These are phyloP conservation scores for Masticophis lateralis DNA, from an alignment of 2,797 vertebrate genomes.

Conservation along the genomic window DNA sequence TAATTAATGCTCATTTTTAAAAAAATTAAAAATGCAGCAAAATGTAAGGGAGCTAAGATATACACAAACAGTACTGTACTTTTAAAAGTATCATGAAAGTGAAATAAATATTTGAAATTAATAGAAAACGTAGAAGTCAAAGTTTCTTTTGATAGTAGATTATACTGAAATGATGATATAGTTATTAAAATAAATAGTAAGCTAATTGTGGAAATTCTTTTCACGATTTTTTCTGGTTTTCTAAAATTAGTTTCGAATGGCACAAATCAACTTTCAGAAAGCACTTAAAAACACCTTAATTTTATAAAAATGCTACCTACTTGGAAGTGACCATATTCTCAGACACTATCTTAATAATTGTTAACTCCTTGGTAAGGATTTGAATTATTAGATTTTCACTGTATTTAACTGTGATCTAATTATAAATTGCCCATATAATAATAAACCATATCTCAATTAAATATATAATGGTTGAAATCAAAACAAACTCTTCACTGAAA, in stretches of 20 bases:
- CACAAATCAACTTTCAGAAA: neutral
- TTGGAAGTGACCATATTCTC: neutral
- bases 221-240: neutral
- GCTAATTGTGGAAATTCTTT: neutral
- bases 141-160: neutral
- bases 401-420: neutral
- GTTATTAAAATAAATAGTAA: neutral
- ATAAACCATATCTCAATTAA: neutral
- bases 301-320: neutral
- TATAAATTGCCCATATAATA: neutral
- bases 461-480: neutral
- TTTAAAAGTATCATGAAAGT: neutral
- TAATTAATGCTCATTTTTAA: constrained; percentile 39
- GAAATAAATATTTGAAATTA: constrained; percentile 17
- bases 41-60: neutral
- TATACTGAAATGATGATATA: neutral
- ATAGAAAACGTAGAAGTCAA: neutral
- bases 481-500: neutral
- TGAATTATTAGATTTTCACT: neutral
- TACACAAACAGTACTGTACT: constrained; percentile 4
- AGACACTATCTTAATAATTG: neutral
- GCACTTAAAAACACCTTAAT: neutral
- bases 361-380: neutral
- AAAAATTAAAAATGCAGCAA: constrained; percentile 22
- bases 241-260: neutral